Evolutionary conservation across 2,797 vertebrate genomes (phyloP), one percentile per base, ranked within the genome.

Genomic region (Pangasius mekongensis): DNA sequence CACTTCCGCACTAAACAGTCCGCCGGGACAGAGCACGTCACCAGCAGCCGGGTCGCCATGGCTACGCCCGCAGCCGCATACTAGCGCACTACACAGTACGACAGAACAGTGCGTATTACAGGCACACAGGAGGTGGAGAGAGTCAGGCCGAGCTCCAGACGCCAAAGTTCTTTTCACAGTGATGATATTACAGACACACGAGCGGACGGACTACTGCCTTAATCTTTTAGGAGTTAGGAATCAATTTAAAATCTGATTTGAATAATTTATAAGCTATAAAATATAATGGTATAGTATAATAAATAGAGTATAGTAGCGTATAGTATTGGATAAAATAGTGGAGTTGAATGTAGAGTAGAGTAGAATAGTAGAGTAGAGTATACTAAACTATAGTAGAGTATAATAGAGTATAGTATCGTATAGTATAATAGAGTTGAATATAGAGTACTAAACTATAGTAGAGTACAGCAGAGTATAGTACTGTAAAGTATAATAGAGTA

Each of bases 1-100:
- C 58, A 30, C 83, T 89, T 89, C 77, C 83, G 10, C 36, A 84
- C 83, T 84, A 71, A 22, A 5, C 49, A 84, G 64, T 71, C 71
- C 18, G 7, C 16, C 33, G 3, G 20, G 5, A 5, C 78, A 8
- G 54, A 71, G 22, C 4, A 7, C 66, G n/a, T 24, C 9, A 33
- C 3, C 64, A 1, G 60, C 56, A 5, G 76, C 10, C 78, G 22
- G 2, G 56, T 81, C 47, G 62, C 62, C 62, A 84, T 67, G 64
- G n/a, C 4, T 13, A 84, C 82, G 43, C 62, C 47, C 30, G 4
- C 62, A 52, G 43, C 64, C 66, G 47, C 47, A 56, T 33, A 84
- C 83, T 71, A 14, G 66, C 49, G 2, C 8, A 71, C 47, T 71
- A 33, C 16, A 14, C 1, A 84, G 66, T 71, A 8, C 27, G 47